These are phyloP conservation scores for Meloidogyne chitwoodi DNA, from an alignment of 1,140 invertebrate species.

Conservation along the genomic window DNA sequence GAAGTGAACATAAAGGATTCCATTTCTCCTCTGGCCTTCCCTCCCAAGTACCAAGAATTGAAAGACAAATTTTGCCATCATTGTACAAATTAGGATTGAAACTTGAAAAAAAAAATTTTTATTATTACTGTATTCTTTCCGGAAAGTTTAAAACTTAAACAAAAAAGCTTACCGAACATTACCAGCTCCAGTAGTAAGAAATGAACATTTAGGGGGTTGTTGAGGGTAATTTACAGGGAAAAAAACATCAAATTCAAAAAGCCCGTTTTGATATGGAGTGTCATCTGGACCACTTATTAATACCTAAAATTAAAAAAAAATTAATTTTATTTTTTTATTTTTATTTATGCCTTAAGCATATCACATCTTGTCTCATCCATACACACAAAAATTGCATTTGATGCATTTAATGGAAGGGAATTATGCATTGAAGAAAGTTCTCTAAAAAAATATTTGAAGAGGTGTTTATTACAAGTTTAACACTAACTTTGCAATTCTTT, in stretches of 20 bases:
- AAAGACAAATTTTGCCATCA: slow-evolving; percentile 44
- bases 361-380: slow-evolving; percentile 82
- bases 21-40: slow-evolving; percentile 96
- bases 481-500: slow-evolving; percentile 77
- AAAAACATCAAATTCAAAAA: slow-evolving; percentile 65
- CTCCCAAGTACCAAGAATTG: slow-evolving; percentile 81
- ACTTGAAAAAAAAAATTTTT: slow-evolving; percentile 65
- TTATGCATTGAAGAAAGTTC: slow-evolving; percentile 91
- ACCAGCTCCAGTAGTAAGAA: slow-evolving; percentile 68
- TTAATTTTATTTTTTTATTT: not conserved
- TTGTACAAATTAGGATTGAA: slow-evolving; percentile 23
- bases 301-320: slow-evolving; percentile 63
- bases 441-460: slow-evolving; percentile 35
- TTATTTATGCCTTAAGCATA: slow-evolving; percentile 37
- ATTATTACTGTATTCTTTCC: slow-evolving; percentile 64
- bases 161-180: slow-evolving; percentile 68
- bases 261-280: slow-evolving; percentile 69
- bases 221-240: slow-evolving; percentile 65
- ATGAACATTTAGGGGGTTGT: slow-evolving; percentile 66
- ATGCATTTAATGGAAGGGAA: slow-evolving; percentile 83
- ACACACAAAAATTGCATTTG: slow-evolving; percentile 88
- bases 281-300: slow-evolving; percentile 68
- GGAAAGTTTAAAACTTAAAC: slow-evolving; percentile 65
- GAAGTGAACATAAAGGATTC: slow-evolving; percentile 92
- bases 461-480: too few relatives aligned